Evolutionary conservation across 2,797 vertebrate species (phyloP).

Genomic region (Urocyon cinereoargenteus): DNA sequence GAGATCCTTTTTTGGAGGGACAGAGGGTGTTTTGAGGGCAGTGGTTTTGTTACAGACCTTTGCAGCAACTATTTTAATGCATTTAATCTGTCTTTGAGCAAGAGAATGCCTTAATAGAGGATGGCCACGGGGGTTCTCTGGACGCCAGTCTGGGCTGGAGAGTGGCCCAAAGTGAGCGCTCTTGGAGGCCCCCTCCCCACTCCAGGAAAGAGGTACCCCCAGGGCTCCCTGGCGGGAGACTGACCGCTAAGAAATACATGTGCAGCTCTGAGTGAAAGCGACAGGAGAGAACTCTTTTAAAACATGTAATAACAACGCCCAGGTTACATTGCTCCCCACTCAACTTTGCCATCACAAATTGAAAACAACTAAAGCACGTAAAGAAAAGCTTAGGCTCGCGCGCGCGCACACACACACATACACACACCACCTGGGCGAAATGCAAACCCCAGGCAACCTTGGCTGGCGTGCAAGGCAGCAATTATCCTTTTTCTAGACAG

Average conservation of each 20-base stretch:
- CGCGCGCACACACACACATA: accelerated
- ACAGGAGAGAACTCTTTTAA: not conserved
- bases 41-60: not conserved
- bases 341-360: not conserved
- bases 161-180: accelerated
- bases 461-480: not conserved
- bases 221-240: not conserved
- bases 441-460: not conserved
- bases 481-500: conserved; percentile 36
- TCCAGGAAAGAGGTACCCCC: too few relatives aligned
- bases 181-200: not conserved
- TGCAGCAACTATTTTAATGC: not conserved
- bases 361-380: not conserved
- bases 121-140: not conserved
- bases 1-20: not conserved
- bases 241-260: not conserved
- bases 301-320: not conserved
- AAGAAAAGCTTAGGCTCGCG: not conserved
- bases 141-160: not conserved
- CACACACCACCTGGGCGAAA: not conserved
- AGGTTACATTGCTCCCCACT: not conserved
- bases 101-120: not conserved
- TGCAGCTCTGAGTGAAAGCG: not conserved
- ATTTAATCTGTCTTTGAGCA: not conserved
- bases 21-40: not conserved